Evolutionary conservation across 2,888 invertebrate genomes (phyloP).

Genomic region (Andrena marginata): DNA sequence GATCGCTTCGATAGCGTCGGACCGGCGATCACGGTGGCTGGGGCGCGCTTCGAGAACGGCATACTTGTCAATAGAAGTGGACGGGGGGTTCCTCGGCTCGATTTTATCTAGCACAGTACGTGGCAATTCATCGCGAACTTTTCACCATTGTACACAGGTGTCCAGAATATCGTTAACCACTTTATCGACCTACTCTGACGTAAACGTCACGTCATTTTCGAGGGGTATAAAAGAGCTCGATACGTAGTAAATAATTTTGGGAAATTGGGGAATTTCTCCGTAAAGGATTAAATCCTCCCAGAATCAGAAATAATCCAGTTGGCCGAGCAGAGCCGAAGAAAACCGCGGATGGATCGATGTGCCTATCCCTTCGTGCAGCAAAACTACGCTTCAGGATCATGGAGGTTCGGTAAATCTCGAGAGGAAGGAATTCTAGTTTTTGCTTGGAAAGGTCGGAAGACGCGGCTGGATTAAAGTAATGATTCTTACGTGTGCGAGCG

Average conservation of each 20-base stretch:
- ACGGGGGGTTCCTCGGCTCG: neutral
- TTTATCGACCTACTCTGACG: no score
- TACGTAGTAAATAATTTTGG: no score
- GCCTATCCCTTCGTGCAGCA: neutral
- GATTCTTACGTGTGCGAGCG: constrained; percentile 45
- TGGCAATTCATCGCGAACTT: no score
- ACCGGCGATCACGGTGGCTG: neutral
- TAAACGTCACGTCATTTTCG: no score
- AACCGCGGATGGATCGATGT: neutral
- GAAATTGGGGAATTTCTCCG: no score
- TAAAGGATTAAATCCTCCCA: no score
- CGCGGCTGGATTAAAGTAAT: constrained; percentile 48
- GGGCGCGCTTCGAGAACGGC: constrained; percentile 1
- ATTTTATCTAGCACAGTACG: neutral
- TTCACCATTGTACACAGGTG: no score
- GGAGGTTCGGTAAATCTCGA: neutral
- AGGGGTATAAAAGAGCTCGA: no score
- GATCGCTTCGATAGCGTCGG: constrained; percentile 46
- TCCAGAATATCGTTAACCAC: no score
- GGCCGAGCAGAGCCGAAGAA: neutral
- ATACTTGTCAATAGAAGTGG: neutral
- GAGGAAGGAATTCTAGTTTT: constrained; percentile 35
- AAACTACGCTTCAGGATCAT: neutral
- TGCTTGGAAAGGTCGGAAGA: constrained; percentile 22
- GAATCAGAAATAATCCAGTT: no score